Evolutionary conservation across 1,140 invertebrate species (phyloP), one percentile per base, ranked within the genome.

Genomic region (Calephelis virginiensis): DNA sequence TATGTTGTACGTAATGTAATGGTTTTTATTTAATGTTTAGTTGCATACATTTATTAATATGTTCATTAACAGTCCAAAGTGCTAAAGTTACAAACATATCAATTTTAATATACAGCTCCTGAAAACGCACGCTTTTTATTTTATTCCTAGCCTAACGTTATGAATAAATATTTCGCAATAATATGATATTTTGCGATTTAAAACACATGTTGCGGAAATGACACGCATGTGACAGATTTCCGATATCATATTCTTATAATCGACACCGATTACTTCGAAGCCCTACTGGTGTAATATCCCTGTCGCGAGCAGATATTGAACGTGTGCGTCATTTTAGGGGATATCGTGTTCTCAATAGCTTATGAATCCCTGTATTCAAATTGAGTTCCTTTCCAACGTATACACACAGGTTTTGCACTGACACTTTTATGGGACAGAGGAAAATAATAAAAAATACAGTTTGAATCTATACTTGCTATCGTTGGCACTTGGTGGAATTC

Each of bases 241-340:
- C 83, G 81, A 88, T 86, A 86, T 81, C 77, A 77, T 70, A 76
- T 83, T 77, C 70, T 72, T 67, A 82, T 82, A 83, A 86, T 83
- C 80, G 81, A 77, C 79, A 77, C 74, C 80, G 84, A 85, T 86
- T 86, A 83, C 78, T 72, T 17, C 45, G 81, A 88, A 86, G 78
- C 85, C 85, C 61, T 76, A 78, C 74, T 53, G 64, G 61, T 37
- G 47, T 63, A 74, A 74, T 76, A 72, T 69, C 60, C 65, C 67
- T 61, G 60, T 61, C 60, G 60, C 60, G 40, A 63, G 28, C 62
- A 63, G 62, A 63, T 63, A 63, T 63, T 49, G 43, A 61, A 48
- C 17, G 38, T 63, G n/a, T 53, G 17, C 47, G 37, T 63, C 62
- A 63, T 63, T 63, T 63, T 13, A 12, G 62, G 62, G 46, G 62